Percentiles rank a stretch among this genome's conserved stretches.
Conservation (phyloP, 2,113 vertebrate genomes). For the Sapajus apella region DNA sequence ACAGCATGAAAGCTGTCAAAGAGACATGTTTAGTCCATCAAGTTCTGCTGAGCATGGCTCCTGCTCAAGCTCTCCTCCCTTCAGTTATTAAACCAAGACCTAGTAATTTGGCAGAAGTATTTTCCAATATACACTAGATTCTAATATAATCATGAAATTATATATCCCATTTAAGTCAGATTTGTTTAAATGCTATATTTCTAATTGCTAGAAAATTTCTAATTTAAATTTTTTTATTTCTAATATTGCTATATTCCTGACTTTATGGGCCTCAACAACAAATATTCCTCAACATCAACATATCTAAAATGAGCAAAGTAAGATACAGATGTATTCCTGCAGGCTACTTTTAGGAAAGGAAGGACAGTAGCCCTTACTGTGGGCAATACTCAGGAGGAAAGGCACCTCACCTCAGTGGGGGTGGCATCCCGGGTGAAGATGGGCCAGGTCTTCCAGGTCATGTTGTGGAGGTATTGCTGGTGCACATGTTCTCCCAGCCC, state of each 20-base stretch:
- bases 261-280: neutral
- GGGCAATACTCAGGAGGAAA: rapidly evolving
- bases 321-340: rapidly evolving
- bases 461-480: conserved; percentile 86
- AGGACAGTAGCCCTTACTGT: rapidly evolving
- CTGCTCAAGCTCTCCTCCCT: neutral
- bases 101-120: neutral
- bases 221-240: neutral
- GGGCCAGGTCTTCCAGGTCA: conserved; percentile 95
- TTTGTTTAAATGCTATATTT: neutral
- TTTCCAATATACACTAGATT: neutral
- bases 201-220: neutral
- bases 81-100: neutral
- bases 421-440: conserved; percentile 89
- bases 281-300: neutral
- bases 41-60: neutral
- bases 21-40: neutral
- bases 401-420: conserved; percentile 86
- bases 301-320: neutral
- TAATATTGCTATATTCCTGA: neutral
- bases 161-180: neutral
- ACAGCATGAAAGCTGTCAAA: neutral
- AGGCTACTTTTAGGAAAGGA: neutral
- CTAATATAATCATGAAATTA: neutral
- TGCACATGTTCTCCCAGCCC: conserved; percentile 96